Base-by-base conservation (phyloP, 2,113 vertebrate species). In the Ibidorhyncha struthersii region DNA sequence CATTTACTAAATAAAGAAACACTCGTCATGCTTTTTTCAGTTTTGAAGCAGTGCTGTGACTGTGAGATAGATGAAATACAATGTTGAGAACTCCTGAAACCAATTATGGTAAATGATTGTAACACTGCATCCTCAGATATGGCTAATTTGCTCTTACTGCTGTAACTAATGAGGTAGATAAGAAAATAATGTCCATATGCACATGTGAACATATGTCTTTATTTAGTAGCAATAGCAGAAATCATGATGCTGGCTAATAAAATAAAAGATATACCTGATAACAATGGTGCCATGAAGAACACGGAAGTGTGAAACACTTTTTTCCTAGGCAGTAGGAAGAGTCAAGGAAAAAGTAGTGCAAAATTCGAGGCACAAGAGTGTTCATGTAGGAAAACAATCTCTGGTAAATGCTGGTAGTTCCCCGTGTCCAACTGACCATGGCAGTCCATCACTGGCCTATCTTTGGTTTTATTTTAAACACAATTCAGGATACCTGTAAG, bases 121-220 rank as follows among this genome's bases (percentile, higher is more conserved):
- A 92, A 90, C 72, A 90, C 89, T 96, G 78, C 88, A 94, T 97
- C 91, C 73, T 98, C 91, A 96, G 80, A 96, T 97, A 85, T 87
- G 83, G 74, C 84, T 94, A 98, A 98, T 98, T 98, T 97, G 93
- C 90, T 97, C 70, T 93, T 93, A 90, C 66, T 91, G 93, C 93
- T 96, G n/a, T 83, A 96, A 97, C 73, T 94, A 96, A 95, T 97
- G 87, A 96, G 71, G 65, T 76, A 96, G 86, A 72, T 93, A 74
- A 96, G 72, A 88, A 93, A 83, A 93, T 50, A 82, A 80, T 79
- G 66, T 55, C 79, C 38, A 62, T 58, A 72, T 89, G n/a, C 55
- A 61, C n/a, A 56, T 23, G 12, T 53, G 27, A 91, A 85, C 32
- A 14, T 45, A 92, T 26, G 41, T 56, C 62, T 87, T 86, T 81